Evolutionary conservation across 1,140 invertebrate genomes (phyloP).

Genomic region (Steinernema khuongi): DNA sequence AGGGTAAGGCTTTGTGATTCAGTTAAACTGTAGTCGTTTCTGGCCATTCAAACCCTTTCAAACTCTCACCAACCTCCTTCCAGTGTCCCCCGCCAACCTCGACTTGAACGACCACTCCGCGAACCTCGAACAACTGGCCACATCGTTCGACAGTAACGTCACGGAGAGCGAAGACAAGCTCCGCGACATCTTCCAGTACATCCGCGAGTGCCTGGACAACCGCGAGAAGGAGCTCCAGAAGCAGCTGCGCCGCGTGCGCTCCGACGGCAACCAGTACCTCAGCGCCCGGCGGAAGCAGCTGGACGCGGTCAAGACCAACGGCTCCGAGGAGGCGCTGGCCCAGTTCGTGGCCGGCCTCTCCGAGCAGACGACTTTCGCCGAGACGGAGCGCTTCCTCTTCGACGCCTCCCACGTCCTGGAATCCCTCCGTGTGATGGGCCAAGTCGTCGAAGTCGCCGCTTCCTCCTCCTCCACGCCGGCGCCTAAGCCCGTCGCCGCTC

Average conservation of each 20-base stretch:
- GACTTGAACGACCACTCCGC: background rate
- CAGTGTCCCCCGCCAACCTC: background rate
- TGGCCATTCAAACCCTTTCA: background rate
- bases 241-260: background rate
- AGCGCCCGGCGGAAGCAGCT: background rate
- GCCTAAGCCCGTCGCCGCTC: background rate
- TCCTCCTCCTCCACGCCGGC: background rate
- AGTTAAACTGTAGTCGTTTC: too few species aligned
- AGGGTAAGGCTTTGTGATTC: too few species aligned
- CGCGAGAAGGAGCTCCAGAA: background rate
- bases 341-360: background rate
- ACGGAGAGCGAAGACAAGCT: background rate
- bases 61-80: background rate
- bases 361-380: background rate
- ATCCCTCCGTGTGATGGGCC: background rate
- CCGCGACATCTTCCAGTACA: background rate
- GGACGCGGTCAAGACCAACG: conserved; percentile 8
- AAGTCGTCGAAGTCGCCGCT: background rate
- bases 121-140: background rate
- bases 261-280: background rate
- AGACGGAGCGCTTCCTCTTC: background rate
- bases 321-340: background rate
- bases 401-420: background rate
- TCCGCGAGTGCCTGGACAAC: background rate
- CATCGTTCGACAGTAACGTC: background rate